These are phyloP conservation scores for Pomacea maculata DNA, from an alignment of 1,140 invertebrate species.

Conservation along the genomic window DNA sequence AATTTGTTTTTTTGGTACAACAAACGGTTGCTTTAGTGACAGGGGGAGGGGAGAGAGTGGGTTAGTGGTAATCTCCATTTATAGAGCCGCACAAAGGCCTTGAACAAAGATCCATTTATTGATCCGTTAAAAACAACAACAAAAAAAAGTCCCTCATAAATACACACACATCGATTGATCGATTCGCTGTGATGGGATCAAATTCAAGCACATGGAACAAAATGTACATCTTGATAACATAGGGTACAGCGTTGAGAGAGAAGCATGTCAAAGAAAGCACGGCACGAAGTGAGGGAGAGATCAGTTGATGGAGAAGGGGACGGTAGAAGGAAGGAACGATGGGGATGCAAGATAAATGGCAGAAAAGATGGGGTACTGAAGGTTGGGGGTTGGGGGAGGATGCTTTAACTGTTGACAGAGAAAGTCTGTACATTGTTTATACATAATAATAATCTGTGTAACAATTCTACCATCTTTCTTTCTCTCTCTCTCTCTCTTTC, in stretches of 20 bases:
- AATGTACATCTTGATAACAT: neutral
- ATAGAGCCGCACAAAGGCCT: no score
- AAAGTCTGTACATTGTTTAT: neutral
- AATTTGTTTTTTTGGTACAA: no score
- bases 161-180: no score
- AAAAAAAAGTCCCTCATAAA: no score
- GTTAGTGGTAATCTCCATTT: no score
- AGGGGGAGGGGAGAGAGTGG: no score
- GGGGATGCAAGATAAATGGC: neutral
- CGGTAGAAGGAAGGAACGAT: neutral
- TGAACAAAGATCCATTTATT: no score
- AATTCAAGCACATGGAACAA: neutral
- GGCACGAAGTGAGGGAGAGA: neutral
- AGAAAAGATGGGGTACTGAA: neutral
- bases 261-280: neutral
- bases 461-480: neutral
- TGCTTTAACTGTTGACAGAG: no score
- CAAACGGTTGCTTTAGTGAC: no score
- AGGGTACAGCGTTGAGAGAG: neutral
- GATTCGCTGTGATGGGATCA: no score
- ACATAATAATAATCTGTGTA: neutral
- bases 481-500: slow-evolving; percentile 9
- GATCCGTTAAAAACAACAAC: no score
- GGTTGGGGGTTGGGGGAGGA: slow-evolving; percentile 3
- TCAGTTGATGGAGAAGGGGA: neutral